Evolutionary conservation across 1,140 invertebrate species (phyloP).

Genomic region (Drosophila serrata): DNA sequence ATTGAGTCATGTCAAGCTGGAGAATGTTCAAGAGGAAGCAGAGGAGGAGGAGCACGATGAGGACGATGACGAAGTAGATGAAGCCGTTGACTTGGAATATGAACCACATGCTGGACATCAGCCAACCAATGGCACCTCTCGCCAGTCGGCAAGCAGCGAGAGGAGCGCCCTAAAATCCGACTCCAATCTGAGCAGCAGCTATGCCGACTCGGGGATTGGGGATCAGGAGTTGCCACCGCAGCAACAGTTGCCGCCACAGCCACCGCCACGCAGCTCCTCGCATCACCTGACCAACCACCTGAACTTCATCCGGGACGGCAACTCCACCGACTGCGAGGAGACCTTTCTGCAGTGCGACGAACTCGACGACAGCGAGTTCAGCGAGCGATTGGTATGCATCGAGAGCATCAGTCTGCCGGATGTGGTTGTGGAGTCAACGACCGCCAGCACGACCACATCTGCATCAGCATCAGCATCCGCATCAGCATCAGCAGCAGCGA

Average conservation of each 20-base stretch:
- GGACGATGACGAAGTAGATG: constrained; percentile 56
- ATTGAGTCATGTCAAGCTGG: constrained; percentile 73
- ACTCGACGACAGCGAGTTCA: constrained; percentile 68
- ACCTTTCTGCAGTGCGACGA: constrained; percentile 80
- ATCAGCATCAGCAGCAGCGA: constrained; percentile 1
- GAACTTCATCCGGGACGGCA: constrained; percentile 71
- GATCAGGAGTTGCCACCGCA: constrained; percentile 32
- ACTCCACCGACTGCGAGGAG: constrained; percentile 81
- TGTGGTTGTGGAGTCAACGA: constrained; percentile 84
- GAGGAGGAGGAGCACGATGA: constrained; percentile 56
- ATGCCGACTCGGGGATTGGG: constrained; percentile 79
- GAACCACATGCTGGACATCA: constrained; percentile 36
- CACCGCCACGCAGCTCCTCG: constrained; percentile 50
- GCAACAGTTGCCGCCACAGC: constrained; percentile 40
- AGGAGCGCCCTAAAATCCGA: constrained; percentile 74
- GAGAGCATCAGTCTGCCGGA: constrained; percentile 85
- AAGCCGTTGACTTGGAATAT: constrained; percentile 56
- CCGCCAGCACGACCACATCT: constrained; percentile 46
- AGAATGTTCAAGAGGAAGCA: constrained; percentile 77
- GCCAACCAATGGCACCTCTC: constrained; percentile 37
- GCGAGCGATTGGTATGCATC: constrained; percentile 81
- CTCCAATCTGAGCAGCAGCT: constrained; percentile 81
- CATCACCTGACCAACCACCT: constrained; percentile 28
- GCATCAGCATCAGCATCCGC: constrained; percentile 36
- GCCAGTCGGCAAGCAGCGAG: constrained; percentile 69